Percentiles rank a stretch among this genome's conserved stretches.
Conservation (phyloP, 2,888 invertebrate genomes). For the Malthinus flaveolus region DNA sequence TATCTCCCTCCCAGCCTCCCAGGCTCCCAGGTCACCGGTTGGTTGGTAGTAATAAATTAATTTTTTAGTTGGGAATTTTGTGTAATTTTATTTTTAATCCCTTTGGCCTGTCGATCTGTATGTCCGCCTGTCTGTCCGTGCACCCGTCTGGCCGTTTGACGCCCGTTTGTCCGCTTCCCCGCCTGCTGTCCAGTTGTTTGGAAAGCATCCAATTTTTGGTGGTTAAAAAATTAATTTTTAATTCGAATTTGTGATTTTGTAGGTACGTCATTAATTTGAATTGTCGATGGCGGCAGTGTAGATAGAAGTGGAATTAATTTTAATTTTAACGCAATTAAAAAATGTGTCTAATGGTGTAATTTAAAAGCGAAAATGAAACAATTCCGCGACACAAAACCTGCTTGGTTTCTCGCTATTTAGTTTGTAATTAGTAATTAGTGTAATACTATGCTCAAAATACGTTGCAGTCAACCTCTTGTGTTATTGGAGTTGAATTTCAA, state of each 20-base stretch:
- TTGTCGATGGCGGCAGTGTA: not conserved
- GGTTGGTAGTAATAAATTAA: too few relatives aligned
- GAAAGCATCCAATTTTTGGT: too few relatives aligned
- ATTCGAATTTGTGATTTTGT: constrained; percentile 1
- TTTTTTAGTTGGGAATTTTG: too few relatives aligned
- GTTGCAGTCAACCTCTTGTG: constrained; percentile 14
- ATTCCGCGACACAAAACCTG: constrained; percentile 7
- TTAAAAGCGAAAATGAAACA: constrained; percentile 17
- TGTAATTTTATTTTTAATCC: too few relatives aligned
- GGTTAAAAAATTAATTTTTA: not conserved
- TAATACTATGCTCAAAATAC: constrained; percentile 17
- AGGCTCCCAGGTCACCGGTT: too few relatives aligned
- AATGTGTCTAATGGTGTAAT: constrained; percentile 1
- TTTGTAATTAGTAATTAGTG: constrained; percentile 23
- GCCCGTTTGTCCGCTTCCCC: too few relatives aligned
- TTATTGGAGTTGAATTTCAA: constrained; percentile 15
- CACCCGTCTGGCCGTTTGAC: too few relatives aligned
- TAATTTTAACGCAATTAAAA: not conserved
- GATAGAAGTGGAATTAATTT: not conserved
- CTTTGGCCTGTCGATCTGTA: too few relatives aligned
- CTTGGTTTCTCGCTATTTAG: constrained; percentile 15
- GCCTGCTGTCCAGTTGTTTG: too few relatives aligned
- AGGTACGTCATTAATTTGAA: constrained; percentile 1
- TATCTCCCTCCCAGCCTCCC: too few relatives aligned
- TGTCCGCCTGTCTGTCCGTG: too few relatives aligned